Evolutionary conservation across 2,113 vertebrate species (phyloP), one percentile per base, ranked within the genome.

Genomic region (Antechinus stuartii): DNA sequence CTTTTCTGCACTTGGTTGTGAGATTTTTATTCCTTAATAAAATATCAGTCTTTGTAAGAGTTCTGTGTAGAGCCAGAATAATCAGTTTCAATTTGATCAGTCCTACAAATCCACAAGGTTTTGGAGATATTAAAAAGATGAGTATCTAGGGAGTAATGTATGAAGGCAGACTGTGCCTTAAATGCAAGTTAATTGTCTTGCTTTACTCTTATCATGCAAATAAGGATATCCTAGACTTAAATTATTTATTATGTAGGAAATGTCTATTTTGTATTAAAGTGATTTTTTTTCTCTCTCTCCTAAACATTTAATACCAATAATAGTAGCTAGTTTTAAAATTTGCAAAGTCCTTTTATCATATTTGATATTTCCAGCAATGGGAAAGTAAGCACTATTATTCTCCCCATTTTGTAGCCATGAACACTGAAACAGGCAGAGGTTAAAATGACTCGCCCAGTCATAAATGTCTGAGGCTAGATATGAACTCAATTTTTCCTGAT

Each of bases 401-500:
- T 54, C 46, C 27, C 1, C 27, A 25, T 46, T 91, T 96, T 91
- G 50, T 53, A 90, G 76, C 49, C 56, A 46, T 92, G 92, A 91
- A 91, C 89, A 9, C 30, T 22, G 16, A 92, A 23, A 42, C 49
- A 95, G 56, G 47, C 27, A 92, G 57, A 6, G 61, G 19, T 90
- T 93, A 50, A 54, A 46, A 30, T 54, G 57, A 76, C 42, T 91
- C 89, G 35, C 49, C 84, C 30, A 84, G 92, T 93, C 12, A 14
- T 35, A 68, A 92, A 54, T 93, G 46, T 92, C 19, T 19, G 10
- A 61, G 92, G 92, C 50, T 23, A 26, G 93, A 68, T 54, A 57
- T 95, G n/a, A 91, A 76, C 53, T 42, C 49, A 8, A 30, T 57
- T 92, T 68, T 92, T n/a, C 23, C n/a, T 54, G n/a, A 93, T 91